A percentile compares a stretch with the other conserved stretches of the same genome.
These are phyloP conservation scores for Zelleria hepariella DNA, from an alignment of 2,888 invertebrate species.

Conservation along the genomic window DNA sequence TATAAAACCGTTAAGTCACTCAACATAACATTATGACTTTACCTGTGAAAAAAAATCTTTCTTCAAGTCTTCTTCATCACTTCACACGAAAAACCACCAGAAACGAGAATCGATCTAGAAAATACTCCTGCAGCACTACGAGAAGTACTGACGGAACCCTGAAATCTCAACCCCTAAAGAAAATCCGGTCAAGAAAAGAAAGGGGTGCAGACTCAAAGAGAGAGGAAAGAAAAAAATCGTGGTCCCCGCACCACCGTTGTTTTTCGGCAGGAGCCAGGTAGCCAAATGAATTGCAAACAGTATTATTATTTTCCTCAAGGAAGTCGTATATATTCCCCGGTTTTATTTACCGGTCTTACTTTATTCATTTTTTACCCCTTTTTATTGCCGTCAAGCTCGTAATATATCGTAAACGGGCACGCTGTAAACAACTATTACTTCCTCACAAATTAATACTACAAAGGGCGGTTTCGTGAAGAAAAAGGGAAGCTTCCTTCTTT, in stretches of 20 bases:
- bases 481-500: slow-evolving; percentile 9
- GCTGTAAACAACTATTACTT: slow-evolving; percentile 67
- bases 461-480: slow-evolving; percentile 23
- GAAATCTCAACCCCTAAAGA: slow-evolving; percentile 52
- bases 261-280: slow-evolving; percentile 65
- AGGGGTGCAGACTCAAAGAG: slow-evolving; percentile 39
- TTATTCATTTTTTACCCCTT: slow-evolving; percentile 67
- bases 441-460: slow-evolving; percentile 47
- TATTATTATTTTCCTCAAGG: slow-evolving; percentile 71
- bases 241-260: slow-evolving; percentile 36
- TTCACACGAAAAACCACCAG: no score
- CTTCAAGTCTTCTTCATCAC: no score
- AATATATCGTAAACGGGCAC: slow-evolving; percentile 68
- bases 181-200: slow-evolving; percentile 29
- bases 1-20: no score
- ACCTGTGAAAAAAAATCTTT: no score
- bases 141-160: neutral
- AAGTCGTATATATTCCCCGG: slow-evolving; percentile 70
- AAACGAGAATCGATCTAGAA: no score
- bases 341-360: slow-evolving; percentile 68
- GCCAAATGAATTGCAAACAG: slow-evolving; percentile 74
- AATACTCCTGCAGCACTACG: neutral
- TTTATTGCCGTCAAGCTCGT: slow-evolving; percentile 67
- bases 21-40: no score
- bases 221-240: slow-evolving; percentile 31